A percentile compares a stretch with the other conserved stretches of the same genome.
Conservation (phyloP, 2,797 vertebrate species). For the Pogonophryne albipinna region DNA sequence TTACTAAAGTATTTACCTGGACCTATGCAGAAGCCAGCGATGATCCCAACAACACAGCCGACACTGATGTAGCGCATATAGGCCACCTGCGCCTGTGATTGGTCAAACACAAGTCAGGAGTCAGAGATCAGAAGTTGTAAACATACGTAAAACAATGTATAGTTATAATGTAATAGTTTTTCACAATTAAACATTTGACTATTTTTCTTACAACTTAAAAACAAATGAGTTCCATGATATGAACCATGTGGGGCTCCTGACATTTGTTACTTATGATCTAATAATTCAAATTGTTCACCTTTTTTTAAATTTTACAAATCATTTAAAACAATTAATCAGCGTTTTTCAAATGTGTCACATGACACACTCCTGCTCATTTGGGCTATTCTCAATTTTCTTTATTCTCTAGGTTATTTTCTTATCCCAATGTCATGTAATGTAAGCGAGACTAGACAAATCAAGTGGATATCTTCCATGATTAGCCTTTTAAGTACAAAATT, state of each 20-base stretch:
- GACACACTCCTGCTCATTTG: not conserved
- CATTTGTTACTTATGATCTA: not conserved
- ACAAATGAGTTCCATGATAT: not conserved
- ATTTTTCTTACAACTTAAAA: constrained; percentile 10
- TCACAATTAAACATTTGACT: constrained; percentile 1
- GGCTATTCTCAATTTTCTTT: no score
- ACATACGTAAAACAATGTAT: not conserved
- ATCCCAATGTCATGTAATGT: not conserved
- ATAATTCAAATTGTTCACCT: no score
- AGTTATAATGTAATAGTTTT: not conserved
- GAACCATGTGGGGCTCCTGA: not conserved
- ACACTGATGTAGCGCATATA: constrained; percentile 89
- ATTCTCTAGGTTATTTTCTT: not conserved
- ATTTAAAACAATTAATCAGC: no score
- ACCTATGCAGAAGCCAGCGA: constrained; percentile 93
- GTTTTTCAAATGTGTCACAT: no score
- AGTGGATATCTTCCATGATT: not conserved
- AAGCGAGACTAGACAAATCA: not conserved
- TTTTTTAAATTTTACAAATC: not conserved
- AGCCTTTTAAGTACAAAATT: not conserved
- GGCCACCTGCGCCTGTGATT: constrained; percentile 76
- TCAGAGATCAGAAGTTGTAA: constrained; percentile 22
- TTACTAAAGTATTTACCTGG: constrained; percentile 85
- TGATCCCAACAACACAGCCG: constrained; percentile 90
- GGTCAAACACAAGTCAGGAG: constrained; percentile 43